Evolutionary conservation across 1,140 invertebrate genomes (phyloP), one percentile per base, ranked within the genome.

Genomic region (Bactericera cockerelli): DNA sequence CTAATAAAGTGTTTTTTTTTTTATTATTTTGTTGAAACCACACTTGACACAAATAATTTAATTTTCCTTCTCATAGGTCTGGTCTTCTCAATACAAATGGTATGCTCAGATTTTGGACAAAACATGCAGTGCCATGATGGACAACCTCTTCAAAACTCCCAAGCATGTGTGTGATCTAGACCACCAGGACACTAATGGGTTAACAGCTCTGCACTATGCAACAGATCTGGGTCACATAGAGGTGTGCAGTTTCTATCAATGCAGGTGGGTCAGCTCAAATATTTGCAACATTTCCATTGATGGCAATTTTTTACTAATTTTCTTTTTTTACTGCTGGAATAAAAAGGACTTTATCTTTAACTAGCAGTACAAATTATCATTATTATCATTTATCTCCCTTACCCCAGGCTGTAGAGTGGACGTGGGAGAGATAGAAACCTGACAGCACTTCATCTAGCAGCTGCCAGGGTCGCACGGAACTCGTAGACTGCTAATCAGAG

Each of bases 141-240:
- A 61, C 42, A 49, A 49, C 42, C n/a, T 49, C 3, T 49, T 49
- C 42, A 49, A 49, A 49, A 16, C 42, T 61, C 61, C 58, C 38
- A 57, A 60, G 21, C 58, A 28, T 33, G 26, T 61, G 49, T 64
- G 61, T 53, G 74, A 78, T 67, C 69, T 76, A 0, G 75, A 78
- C 61, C 63, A 74, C 1, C 69, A 75, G 38, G 79, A 81, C 69
- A 67, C 69, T 2, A 73, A 75, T 59, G 69, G 77, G 22, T 70
- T 76, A 25, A 75, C 74, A 53, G 76, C 79, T 1, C 59, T 81
- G 42, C 79, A 81, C 67, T 81, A 81, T 70, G 78, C 79, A 21
- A 75, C 79, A 25, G 72, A 72, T 49, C 73, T 74, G 59, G 78
- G 76, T 0, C 71, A 77, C 63, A 61, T 70, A 19, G 75, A 79